Evolutionary conservation across 2,113 vertebrate genomes (phyloP).

Genomic region (Rhinichthys klamathensis): DNA sequence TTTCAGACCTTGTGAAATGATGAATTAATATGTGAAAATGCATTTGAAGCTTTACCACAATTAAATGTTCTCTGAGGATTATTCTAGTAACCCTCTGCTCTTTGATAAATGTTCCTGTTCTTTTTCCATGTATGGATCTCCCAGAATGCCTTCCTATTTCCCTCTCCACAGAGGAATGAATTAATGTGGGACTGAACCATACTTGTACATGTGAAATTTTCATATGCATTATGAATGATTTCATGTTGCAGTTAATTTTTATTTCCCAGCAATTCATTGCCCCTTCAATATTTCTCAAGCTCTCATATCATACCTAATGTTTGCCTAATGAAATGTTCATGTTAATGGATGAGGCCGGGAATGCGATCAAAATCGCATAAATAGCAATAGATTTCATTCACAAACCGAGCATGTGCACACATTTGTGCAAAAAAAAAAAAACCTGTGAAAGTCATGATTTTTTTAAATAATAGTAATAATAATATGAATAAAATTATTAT

Average conservation of each 20-base stretch:
- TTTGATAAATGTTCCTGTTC: slow-evolving; percentile 46
- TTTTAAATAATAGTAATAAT: neutral
- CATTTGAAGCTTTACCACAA: slow-evolving; percentile 40
- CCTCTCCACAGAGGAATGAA: slow-evolving; percentile 67
- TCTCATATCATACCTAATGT: slow-evolving; percentile 38
- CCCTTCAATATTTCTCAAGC: slow-evolving; percentile 29
- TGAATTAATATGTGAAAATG: slow-evolving; percentile 22
- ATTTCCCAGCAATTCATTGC: slow-evolving; percentile 21
- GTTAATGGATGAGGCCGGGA: slow-evolving; percentile 32
- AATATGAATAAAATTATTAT: too few species aligned
- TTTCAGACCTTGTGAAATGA: slow-evolving; percentile 20
- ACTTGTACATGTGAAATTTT: slow-evolving; percentile 76
- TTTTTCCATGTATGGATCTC: slow-evolving; percentile 27
- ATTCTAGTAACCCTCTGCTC: neutral
- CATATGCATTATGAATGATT: slow-evolving; percentile 79
- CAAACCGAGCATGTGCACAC: neutral
- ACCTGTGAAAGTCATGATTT: neutral
- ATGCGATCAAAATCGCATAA: neutral
- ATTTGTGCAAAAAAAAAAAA: neutral
- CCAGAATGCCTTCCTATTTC: slow-evolving; percentile 43
- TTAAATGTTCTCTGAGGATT: slow-evolving; percentile 38
- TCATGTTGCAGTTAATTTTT: slow-evolving; percentile 75
- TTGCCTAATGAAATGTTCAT: slow-evolving; percentile 42
- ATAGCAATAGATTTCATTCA: neutral
- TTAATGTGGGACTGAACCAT: slow-evolving; percentile 64